A percentile compares a stretch with the other conserved stretches of the same genome.
phyloP scores from a whole-genome alignment of 2,888 invertebrate species.

The Pemphredon lugubris region DNA sequence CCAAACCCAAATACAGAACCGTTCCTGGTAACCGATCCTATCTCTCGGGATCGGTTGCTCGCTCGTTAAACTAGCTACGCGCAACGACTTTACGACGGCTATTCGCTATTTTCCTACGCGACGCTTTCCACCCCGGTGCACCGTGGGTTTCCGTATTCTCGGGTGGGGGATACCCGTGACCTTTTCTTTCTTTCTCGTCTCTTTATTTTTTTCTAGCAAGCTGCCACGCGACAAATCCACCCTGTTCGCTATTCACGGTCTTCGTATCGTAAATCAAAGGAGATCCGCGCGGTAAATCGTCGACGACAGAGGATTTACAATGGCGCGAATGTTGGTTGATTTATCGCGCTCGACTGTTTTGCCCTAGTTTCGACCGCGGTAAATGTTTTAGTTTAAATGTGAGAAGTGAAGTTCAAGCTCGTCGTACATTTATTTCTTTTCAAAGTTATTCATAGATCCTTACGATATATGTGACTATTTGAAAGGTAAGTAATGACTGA shows the following conservation, averaged over 20 bases:
- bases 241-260: conserved; percentile 1
- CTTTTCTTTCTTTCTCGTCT: conserved; percentile 7
- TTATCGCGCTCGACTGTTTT: too few relatives aligned
- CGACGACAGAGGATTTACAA: too few relatives aligned
- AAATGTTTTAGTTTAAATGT: too few relatives aligned
- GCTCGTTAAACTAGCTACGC: conserved; percentile 51
- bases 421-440: too few relatives aligned
- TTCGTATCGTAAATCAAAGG: conserved; percentile 35
- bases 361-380: too few relatives aligned
- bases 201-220: conserved; percentile 16
- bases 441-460: too few relatives aligned
- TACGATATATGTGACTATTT: too few relatives aligned
- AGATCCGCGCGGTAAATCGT: too few relatives aligned
- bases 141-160: neutral
- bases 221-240: conserved; percentile 64
- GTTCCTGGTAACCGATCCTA: conserved; percentile 44
- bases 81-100: conserved; percentile 10
- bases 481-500: too few relatives aligned
- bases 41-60: conserved; percentile 55
- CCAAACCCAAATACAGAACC: conserved; percentile 73
- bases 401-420: too few relatives aligned
- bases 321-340: too few relatives aligned
- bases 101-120: conserved; percentile 7
- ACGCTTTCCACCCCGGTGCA: conserved; percentile 25
- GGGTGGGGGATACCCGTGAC: neutral